phyloP scores from a whole-genome alignment of 2,888 invertebrate genomes.

The Lampropteryx suffumata region DNA sequence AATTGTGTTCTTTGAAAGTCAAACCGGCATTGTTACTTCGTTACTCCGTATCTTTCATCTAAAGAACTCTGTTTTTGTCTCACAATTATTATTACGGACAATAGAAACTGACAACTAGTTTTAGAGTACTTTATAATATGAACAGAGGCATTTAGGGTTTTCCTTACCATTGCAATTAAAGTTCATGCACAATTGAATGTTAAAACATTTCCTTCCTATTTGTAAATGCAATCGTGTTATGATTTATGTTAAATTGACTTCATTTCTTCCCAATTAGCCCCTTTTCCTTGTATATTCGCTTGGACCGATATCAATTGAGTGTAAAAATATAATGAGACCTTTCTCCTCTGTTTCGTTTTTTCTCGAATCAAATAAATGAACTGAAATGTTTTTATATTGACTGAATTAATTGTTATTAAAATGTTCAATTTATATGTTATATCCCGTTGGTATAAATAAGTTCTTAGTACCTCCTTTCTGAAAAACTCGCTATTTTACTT shows the following conservation, averaged over 20 bases:
- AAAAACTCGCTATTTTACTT: too few species aligned
- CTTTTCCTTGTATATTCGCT: constrained; percentile 6
- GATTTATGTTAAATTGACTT: constrained; percentile 3
- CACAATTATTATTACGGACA: constrained; percentile 23
- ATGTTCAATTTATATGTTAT: too few species aligned
- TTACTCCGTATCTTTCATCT: constrained; percentile 15
- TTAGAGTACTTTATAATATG: constrained; percentile 7
- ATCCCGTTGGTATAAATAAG: too few species aligned
- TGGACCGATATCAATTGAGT: constrained; percentile 2
- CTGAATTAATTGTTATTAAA: not conserved
- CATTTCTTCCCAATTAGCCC: constrained; percentile 6
- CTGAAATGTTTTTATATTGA: not conserved
- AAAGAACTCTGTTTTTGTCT: constrained; percentile 17
- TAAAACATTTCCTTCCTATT: constrained; percentile 1
- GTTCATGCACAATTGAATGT: constrained; percentile 2
- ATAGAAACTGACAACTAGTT: constrained; percentile 16
- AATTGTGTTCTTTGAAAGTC: constrained; percentile 23
- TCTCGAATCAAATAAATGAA: not conserved
- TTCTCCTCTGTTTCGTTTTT: not conserved
- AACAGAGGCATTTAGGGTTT: constrained; percentile 11
- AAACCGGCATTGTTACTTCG: constrained; percentile 21
- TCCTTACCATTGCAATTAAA: constrained; percentile 6
- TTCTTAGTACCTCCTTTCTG: too few species aligned
- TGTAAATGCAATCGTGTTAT: not conserved
- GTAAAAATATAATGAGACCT: constrained; percentile 7